phyloP scores from a whole-genome alignment of 2,888 invertebrate species.

The Patella pellucida region DNA sequence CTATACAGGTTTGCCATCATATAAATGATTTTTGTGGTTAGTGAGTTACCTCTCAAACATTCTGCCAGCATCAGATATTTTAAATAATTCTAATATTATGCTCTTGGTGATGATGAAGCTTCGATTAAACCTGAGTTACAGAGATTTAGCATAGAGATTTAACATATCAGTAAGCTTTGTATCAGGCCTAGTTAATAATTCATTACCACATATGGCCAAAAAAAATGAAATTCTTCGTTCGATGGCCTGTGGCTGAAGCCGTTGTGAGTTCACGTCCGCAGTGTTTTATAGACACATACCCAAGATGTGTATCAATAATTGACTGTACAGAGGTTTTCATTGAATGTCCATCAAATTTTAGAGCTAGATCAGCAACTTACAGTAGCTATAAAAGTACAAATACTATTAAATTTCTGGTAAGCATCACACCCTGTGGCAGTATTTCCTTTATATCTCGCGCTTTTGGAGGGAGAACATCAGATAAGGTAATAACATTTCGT shows the following conservation, averaged over 20 bases:
- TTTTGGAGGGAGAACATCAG: background rate
- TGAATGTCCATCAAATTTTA: slow-evolving; percentile 19
- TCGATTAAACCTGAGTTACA: background rate
- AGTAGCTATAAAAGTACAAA: slow-evolving; percentile 24
- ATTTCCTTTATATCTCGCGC: slow-evolving; percentile 36
- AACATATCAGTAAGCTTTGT: background rate
- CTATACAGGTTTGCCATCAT: too few species aligned
- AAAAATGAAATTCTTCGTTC: background rate
- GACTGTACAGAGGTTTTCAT: slow-evolving; percentile 32
- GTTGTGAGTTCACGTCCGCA: background rate
- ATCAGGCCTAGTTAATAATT: background rate
- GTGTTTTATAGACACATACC: background rate
- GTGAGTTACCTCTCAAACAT: too few species aligned
- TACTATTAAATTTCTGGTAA: slow-evolving; percentile 40
- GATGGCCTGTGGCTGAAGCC: background rate
- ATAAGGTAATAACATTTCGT: slow-evolving; percentile 12
- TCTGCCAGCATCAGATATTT: background rate
- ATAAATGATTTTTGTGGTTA: too few species aligned
- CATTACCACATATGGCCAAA: background rate
- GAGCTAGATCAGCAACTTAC: slow-evolving; percentile 20
- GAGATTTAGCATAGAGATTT: slow-evolving; percentile 2
- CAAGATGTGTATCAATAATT: slow-evolving; percentile 27
- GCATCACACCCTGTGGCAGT: slow-evolving; percentile 36
- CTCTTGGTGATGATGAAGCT: background rate
- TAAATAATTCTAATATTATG: background rate